A percentile compares a stretch with the other conserved stretches of the same genome.
Evolutionary conservation across 1,140 invertebrate genomes (phyloP).

Genomic region (Orius insidiosus): DNA sequence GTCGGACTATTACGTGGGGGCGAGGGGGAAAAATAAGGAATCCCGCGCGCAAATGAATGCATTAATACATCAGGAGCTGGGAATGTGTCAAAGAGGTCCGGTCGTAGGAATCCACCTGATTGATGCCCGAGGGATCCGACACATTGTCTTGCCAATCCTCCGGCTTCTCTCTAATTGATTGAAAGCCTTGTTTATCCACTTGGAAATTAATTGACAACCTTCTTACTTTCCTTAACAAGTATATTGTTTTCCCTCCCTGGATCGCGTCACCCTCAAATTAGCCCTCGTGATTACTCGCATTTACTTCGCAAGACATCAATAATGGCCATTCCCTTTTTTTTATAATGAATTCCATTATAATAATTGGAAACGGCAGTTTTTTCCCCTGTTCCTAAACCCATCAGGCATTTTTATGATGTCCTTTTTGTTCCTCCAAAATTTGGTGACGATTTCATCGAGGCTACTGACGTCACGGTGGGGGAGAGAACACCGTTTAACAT

Average conservation of each 20-base stretch:
- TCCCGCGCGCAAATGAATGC: conserved; percentile 7
- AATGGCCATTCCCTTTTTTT: neutral
- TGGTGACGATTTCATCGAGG: too few relatives aligned
- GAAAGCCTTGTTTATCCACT: neutral
- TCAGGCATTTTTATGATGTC: too few relatives aligned
- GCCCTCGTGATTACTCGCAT: neutral
- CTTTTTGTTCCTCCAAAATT: too few relatives aligned
- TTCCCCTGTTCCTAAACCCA: too few relatives aligned
- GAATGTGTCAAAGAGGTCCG: too few relatives aligned
- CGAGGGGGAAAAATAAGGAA: too few relatives aligned
- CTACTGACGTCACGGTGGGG: too few relatives aligned
- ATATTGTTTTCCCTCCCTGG: conserved; percentile 6
- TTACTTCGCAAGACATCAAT: neutral
- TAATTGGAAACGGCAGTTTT: too few relatives aligned
- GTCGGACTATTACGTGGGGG: too few relatives aligned
- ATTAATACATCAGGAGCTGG: conserved; percentile 8
- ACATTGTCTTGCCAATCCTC: conserved; percentile 3
- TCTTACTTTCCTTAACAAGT: conserved; percentile 7
- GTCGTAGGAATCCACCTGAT: too few relatives aligned
- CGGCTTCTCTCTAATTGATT: neutral
- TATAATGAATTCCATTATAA: neutral
- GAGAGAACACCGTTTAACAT: too few relatives aligned
- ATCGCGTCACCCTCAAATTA: conserved; percentile 1
- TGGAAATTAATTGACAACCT: conserved; percentile 9
- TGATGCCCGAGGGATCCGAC: neutral